Conservation (phyloP, 2,888 invertebrate genomes). For the Macropis europaea region DNA sequence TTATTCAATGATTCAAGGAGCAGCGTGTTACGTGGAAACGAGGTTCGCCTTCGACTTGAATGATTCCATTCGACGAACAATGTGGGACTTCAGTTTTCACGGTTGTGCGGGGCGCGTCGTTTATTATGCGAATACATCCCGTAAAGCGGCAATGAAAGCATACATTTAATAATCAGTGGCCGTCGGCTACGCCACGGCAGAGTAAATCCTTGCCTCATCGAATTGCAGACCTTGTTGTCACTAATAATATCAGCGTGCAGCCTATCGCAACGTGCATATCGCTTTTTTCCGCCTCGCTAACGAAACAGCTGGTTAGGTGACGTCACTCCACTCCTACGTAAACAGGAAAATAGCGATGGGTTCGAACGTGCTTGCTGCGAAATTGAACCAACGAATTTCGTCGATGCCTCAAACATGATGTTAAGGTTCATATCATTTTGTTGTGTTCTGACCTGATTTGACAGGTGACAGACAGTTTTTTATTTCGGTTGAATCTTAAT, state of each 20-base stretch:
- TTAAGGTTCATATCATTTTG: no score
- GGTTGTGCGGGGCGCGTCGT: constrained; percentile 49
- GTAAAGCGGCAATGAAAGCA: constrained; percentile 64
- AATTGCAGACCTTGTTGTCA: constrained; percentile 44
- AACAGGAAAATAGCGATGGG: constrained; percentile 41
- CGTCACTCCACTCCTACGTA: constrained; percentile 58
- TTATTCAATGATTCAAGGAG: background rate
- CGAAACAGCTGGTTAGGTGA: constrained; percentile 62
- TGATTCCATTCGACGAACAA: background rate
- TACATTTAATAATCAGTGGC: constrained; percentile 61
- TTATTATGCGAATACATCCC: constrained; percentile 61
- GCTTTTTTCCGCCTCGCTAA: constrained; percentile 53
- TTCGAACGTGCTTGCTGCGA: no score
- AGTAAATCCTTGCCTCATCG: constrained; percentile 37
- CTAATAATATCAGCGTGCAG: constrained; percentile 58
- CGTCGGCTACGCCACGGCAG: constrained; percentile 34
- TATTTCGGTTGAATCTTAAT: no score
- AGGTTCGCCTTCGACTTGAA: background rate
- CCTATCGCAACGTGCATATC: constrained; percentile 39
- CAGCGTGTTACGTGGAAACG: background rate
- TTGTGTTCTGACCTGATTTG: no score
- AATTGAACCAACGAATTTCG: no score
- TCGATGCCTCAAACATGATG: no score
- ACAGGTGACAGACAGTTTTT: no score
- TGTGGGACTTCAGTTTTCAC: background rate